Base-by-base conservation (phyloP, 64 coral and sea anemone species). In the Dendronephthya gigantea region DNA sequence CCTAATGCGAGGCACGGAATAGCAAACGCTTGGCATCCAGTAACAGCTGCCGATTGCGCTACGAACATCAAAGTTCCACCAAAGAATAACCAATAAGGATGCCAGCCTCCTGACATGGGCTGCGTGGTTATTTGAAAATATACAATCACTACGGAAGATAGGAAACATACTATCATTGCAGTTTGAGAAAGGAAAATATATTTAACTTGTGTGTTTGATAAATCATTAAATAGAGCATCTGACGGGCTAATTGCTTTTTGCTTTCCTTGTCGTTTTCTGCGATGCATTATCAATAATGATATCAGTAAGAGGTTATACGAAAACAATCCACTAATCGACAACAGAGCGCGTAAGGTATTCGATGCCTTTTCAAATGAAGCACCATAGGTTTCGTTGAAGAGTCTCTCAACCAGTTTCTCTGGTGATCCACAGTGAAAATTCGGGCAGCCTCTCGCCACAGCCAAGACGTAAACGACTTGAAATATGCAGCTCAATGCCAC, bases 41-140 rank as follows among this genome's bases (percentile, higher is more conserved):
- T 87, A 27, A 92, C 86, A 48, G 91, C 84, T 7, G 91, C 87
- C 68, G 68, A 89, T 41, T 92, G 91, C 2, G 87, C 87, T 29
- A 86, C 15, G 66, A 92, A 89, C 83, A 89, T 87, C 31, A 68
- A 28, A 13, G 70, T 87, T 68, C 50, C 83, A 50, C 91, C 91
- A 37, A 29, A 11, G 9, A 86, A 4, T 40, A 89, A 29, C 33
- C 59, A 0, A 28, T 75, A 83, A 50, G 83, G 89, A 40, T 83
- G 89, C 0, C 33, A 84, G 19, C 70, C 84, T 13, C 32, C 49
- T n/a, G n/a, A n/a, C 9, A 25, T 81, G 13, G 88, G 84, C 62
- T 19, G 75, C 1, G 2, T 0, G 9, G 51, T 50, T 40, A 86
- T 83, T 1, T 51, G 39, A n/a, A 36, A 59, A 82, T 83, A n/a